These are phyloP conservation scores for Diadumene lineata DNA, from an alignment of 92 coral and sea anemone species.

Conservation along the genomic window DNA sequence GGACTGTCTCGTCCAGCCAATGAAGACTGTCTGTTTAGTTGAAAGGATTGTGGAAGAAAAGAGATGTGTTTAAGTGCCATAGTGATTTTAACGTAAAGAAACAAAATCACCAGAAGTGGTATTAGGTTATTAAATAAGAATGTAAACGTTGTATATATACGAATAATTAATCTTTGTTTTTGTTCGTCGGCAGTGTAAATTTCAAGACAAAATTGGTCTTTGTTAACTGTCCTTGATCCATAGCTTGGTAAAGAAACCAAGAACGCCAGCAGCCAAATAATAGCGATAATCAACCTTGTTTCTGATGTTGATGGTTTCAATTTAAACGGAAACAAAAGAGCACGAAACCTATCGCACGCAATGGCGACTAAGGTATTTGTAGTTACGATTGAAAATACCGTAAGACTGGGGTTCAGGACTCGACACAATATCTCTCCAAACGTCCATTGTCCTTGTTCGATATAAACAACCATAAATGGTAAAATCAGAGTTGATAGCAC, in stretches of 20 bases:
- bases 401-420: conserved; percentile 69
- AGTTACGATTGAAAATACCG: conserved; percentile 66
- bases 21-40: conserved; percentile 55
- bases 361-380: conserved; percentile 85
- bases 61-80: conserved; percentile 61
- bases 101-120: conserved; percentile 63
- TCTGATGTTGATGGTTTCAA: conserved; percentile 73
- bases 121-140: conserved; percentile 55
- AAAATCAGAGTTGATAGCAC: conserved; percentile 55
- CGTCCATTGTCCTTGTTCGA: conserved; percentile 49
- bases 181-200: conserved; percentile 39
- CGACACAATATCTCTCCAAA: conserved; percentile 73
- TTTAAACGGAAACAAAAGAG: conserved; percentile 74
- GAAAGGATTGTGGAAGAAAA: conserved; percentile 56
- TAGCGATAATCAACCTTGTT: conserved; percentile 55
- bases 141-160: conserved; percentile 55
- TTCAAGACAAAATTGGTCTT: conserved; percentile 41
- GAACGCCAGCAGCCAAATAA: conserved; percentile 75
- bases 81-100: conserved; percentile 62
- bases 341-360: conserved; percentile 82
- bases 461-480: conserved; percentile 53
- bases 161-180: conserved; percentile 31
- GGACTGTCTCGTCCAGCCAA: conserved; percentile 60
- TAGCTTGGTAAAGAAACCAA: conserved; percentile 67
- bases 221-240: conserved; percentile 47